Evolutionary conservation across 1,140 invertebrate genomes (phyloP).

Genomic region (Littorina saxatilis): DNA sequence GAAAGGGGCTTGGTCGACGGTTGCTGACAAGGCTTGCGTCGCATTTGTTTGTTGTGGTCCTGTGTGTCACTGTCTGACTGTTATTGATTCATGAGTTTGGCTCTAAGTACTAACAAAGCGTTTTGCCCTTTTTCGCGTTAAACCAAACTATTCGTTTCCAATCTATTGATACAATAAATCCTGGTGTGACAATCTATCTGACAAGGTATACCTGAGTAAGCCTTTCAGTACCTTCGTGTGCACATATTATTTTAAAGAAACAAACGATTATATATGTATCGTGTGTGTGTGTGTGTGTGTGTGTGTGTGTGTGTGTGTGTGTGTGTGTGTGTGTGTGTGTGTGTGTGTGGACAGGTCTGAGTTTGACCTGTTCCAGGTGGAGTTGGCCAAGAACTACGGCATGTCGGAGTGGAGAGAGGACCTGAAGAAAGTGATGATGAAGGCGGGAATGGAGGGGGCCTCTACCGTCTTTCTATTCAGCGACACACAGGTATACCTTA

Average conservation of each 20-base stretch:
- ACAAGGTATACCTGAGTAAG: too few species aligned
- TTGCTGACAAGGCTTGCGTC: background rate
- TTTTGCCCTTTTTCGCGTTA: too few species aligned
- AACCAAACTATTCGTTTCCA: too few species aligned
- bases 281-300: background rate
- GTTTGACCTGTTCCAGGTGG: slow-evolving; percentile 76
- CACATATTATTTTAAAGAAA: too few species aligned
- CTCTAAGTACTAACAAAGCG: too few species aligned
- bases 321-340: slow-evolving; percentile 9
- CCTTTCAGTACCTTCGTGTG: too few species aligned
- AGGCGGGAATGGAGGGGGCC: slow-evolving; percentile 75
- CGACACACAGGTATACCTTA: slow-evolving; percentile 75
- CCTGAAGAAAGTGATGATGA: slow-evolving; percentile 75
- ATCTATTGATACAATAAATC: too few species aligned
- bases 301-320: background rate
- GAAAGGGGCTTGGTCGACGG: too few species aligned
- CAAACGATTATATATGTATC: background rate
- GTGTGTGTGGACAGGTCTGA: slow-evolving; percentile 68
- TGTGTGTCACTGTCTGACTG: too few species aligned
- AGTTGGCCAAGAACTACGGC: slow-evolving; percentile 76
- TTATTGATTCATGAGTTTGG: too few species aligned
- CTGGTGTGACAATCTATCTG: too few species aligned
- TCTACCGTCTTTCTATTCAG: slow-evolving; percentile 76
- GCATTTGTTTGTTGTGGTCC: background rate
- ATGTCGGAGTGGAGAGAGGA: slow-evolving; percentile 75